Percentiles rank a stretch among this genome's conserved stretches.
Conservation (phyloP, 2,888 invertebrate species). For the Watsonalla binaria region DNA sequence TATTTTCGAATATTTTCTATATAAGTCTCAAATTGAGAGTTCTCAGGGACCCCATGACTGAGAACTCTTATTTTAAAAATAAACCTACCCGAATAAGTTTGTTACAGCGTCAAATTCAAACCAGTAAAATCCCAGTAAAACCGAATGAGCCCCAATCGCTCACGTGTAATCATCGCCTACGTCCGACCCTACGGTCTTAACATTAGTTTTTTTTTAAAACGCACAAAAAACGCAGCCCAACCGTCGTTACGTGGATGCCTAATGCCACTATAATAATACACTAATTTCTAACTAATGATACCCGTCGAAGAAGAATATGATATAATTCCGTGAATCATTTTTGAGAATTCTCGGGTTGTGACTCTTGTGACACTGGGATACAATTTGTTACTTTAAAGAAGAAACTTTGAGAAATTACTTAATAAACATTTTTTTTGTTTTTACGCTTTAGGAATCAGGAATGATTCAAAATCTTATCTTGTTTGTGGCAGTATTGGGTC, state of each 20-base stretch:
- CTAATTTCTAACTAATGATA: slow-evolving; percentile 60
- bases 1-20: too few species aligned
- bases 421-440: too few species aligned
- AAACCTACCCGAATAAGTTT: not conserved
- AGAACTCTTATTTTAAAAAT: too few species aligned
- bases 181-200: slow-evolving; percentile 28
- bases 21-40: too few species aligned
- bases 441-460: too few species aligned
- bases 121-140: not conserved
- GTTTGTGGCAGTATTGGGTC: too few species aligned
- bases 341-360: not conserved
- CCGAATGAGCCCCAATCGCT: slow-evolving; percentile 11
- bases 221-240: slow-evolving; percentile 23
- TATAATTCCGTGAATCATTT: slow-evolving; percentile 13
- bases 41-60: too few species aligned
- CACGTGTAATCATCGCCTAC: slow-evolving; percentile 35
- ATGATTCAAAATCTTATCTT: too few species aligned
- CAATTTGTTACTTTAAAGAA: not conserved
- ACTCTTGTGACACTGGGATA: not conserved
- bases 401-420: not conserved
- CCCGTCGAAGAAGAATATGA: slow-evolving; percentile 19
- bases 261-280: slow-evolving; percentile 52
- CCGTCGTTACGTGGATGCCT: slow-evolving; percentile 41
- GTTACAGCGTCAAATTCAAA: not conserved
- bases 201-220: slow-evolving; percentile 30